phyloP scores from a whole-genome alignment of 2,888 invertebrate species.

The Copidosoma aretas region DNA sequence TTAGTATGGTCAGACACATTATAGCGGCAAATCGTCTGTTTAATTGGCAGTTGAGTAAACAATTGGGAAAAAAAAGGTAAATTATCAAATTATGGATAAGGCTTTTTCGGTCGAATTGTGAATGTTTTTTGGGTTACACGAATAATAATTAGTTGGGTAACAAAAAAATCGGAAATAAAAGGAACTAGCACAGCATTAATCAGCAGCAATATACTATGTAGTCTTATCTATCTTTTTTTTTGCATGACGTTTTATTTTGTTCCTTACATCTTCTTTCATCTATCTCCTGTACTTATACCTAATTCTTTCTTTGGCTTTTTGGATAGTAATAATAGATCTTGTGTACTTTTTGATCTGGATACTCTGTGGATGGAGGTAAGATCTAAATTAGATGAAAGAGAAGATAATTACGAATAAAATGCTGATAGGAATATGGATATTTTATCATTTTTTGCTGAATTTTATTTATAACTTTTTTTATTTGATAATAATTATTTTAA shows the following conservation, averaged over 20 bases:
- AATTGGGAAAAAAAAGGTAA: slow-evolving; percentile 30
- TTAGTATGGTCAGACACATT: slow-evolving; percentile 37
- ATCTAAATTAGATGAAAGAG: slow-evolving; percentile 21
- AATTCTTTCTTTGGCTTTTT: slow-evolving; percentile 32
- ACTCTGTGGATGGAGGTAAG: slow-evolving; percentile 39
- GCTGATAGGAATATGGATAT: slow-evolving; percentile 14
- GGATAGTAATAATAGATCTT: slow-evolving; percentile 24
- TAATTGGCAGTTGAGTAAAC: slow-evolving; percentile 25
- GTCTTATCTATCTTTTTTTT: not conserved
- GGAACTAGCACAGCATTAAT: slow-evolving; percentile 18
- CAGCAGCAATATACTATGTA: slow-evolving; percentile 5
- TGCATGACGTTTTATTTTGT: slow-evolving; percentile 30
- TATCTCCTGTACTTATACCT: no score
- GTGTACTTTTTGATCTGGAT: slow-evolving; percentile 35
- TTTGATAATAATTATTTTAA: slow-evolving; percentile 1
- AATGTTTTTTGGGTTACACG: slow-evolving; percentile 35
- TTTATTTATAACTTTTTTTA: no score
- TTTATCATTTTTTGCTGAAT: no score
- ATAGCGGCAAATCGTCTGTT: slow-evolving; percentile 24
- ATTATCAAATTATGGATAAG: slow-evolving; percentile 8
- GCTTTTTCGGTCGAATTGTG: slow-evolving; percentile 31
- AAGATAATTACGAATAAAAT: slow-evolving; percentile 10
- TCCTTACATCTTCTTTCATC: slow-evolving; percentile 11
- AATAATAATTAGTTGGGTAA: slow-evolving; percentile 32
- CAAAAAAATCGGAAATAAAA: not conserved